phyloP scores from a whole-genome alignment of 1,140 invertebrate species.

The Leucophenga varia region DNA sequence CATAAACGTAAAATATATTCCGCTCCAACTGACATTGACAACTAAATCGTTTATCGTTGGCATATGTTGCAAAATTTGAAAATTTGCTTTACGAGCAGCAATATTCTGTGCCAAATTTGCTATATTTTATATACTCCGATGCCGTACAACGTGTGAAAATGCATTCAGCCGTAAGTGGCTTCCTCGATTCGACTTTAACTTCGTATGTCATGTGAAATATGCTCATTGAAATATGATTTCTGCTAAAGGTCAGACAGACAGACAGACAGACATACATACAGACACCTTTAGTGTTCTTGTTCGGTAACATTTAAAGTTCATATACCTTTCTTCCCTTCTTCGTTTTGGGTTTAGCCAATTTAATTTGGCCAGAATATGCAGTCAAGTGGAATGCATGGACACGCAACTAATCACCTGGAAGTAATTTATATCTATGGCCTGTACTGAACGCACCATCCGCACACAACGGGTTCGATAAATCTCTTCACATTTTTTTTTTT shows the following conservation, averaged over 20 bases:
- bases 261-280: neutral
- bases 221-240: conserved; percentile 7
- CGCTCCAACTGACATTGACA: conserved; percentile 14
- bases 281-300: neutral
- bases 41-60: neutral
- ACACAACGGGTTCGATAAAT: too few relatives aligned
- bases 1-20: conserved; percentile 19
- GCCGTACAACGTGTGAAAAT: conserved; percentile 37
- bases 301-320: conserved; percentile 16
- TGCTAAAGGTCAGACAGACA: neutral
- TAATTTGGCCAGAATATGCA: conserved; percentile 25
- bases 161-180: conserved; percentile 43
- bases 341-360: conserved; percentile 19
- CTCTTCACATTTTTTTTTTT: too few relatives aligned
- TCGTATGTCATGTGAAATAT: conserved; percentile 23
- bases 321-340: too few relatives aligned
- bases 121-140: conserved; percentile 3
- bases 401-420: conserved; percentile 50
- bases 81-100: conserved; percentile 51
- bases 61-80: conserved; percentile 9
- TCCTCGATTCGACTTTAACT: too few relatives aligned
- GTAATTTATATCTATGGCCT: conserved; percentile 29
- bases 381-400: conserved; percentile 43
- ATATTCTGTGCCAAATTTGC: conserved; percentile 18
- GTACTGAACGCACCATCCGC: conserved; percentile 3